Evolutionary conservation across 2,113 vertebrate genomes (phyloP).

Genomic region (Reinhardtius hippoglossoides): DNA sequence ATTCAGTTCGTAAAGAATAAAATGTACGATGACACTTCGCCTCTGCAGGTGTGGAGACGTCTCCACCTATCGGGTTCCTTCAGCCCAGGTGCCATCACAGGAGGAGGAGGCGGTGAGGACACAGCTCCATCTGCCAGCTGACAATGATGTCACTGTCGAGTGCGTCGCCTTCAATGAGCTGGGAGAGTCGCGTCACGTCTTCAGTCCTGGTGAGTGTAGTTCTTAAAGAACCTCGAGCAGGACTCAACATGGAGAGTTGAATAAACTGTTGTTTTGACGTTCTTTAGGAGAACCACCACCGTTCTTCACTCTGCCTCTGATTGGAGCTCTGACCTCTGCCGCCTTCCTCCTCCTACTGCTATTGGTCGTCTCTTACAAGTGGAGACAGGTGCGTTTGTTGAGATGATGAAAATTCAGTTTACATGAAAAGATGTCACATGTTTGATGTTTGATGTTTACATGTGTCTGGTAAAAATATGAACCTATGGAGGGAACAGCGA

Average conservation of each 20-base stretch:
- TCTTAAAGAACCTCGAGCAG: background rate
- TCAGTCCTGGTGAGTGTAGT: conserved; percentile 40
- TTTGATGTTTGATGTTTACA: background rate
- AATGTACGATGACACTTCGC: background rate
- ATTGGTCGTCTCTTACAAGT: conserved; percentile 87
- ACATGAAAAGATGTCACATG: background rate
- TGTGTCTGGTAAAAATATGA: background rate
- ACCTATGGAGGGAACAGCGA: background rate
- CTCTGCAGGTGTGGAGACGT: conserved; percentile 77
- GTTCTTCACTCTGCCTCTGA: conserved; percentile 75
- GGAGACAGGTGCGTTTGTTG: conserved; percentile 85
- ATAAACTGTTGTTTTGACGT: background rate
- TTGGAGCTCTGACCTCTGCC: conserved; percentile 62
- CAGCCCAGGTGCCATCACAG: conserved; percentile 10
- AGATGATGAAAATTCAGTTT: too few species aligned
- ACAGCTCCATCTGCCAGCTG: conserved; percentile 27
- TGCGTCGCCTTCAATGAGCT: conserved; percentile 84
- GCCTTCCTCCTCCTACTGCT: conserved; percentile 85
- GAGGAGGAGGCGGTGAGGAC: conserved; percentile 73
- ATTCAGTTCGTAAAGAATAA: background rate
- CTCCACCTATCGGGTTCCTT: conserved; percentile 2
- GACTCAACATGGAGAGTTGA: too few species aligned
- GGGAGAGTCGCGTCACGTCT: conserved; percentile 67
- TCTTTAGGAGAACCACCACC: background rate
- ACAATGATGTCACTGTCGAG: conserved; percentile 79